These are phyloP conservation scores for Hedya salicella DNA, from an alignment of 2,888 invertebrate genomes.

Conservation along the genomic window DNA sequence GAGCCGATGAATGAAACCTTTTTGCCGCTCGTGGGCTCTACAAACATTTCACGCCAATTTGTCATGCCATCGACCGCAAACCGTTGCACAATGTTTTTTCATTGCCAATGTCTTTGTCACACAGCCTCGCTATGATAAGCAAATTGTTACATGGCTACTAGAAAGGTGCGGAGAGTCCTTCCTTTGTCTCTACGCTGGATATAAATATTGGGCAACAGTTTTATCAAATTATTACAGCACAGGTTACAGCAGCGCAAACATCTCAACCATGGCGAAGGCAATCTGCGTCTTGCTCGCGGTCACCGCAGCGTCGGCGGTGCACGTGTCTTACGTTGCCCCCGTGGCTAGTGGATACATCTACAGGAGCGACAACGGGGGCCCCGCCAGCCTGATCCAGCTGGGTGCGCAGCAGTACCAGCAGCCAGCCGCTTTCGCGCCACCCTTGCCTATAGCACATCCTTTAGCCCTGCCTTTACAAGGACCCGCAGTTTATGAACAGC, in stretches of 20 bases:
- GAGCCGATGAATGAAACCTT: slow-evolving; percentile 34
- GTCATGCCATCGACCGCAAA: slow-evolving; percentile 60
- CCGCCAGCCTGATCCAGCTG: slow-evolving; percentile 75
- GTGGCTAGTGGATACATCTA: slow-evolving; percentile 84
- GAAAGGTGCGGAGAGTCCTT: slow-evolving; percentile 68
- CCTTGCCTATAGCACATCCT: slow-evolving; percentile 62
- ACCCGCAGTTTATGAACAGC: slow-evolving; percentile 64
- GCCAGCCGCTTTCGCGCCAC: slow-evolving; percentile 63
- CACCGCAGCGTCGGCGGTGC: slow-evolving; percentile 62
- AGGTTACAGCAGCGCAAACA: slow-evolving; percentile 66
- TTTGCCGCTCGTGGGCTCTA: slow-evolving; percentile 52
- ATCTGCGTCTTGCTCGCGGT: slow-evolving; percentile 62
- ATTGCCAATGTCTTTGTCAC: slow-evolving; percentile 75
- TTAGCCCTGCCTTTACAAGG: slow-evolving; percentile 50
- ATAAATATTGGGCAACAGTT: slow-evolving; percentile 81
- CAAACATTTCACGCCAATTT: slow-evolving; percentile 68
- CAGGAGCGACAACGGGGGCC: slow-evolving; percentile 78
- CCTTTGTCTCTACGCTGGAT: slow-evolving; percentile 70
- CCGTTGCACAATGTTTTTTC: slow-evolving; percentile 73
- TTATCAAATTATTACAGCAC: slow-evolving; percentile 76
- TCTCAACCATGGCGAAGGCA: slow-evolving; percentile 61
- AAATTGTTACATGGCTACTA: slow-evolving; percentile 80
- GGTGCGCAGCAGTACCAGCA: slow-evolving; percentile 69
- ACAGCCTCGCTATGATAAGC: slow-evolving; percentile 78
- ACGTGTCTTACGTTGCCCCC: slow-evolving; percentile 74